These are phyloP conservation scores for Heliconius hortense DNA, from an alignment of 2,888 invertebrate species.

Conservation along the genomic window DNA sequence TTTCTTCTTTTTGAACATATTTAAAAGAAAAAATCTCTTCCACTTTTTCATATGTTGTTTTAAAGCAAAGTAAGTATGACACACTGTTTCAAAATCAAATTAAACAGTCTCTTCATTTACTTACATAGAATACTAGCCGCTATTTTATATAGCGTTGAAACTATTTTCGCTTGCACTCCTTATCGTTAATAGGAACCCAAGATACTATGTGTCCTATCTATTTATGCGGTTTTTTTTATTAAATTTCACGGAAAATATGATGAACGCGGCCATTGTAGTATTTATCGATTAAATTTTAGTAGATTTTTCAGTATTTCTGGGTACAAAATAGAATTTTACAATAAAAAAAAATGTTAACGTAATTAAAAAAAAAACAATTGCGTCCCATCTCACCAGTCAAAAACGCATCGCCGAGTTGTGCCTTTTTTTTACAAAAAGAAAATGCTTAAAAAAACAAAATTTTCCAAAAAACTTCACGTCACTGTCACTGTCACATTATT, in stretches of 20 bases:
- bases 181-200: slow-evolving; percentile 54
- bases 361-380: not conserved
- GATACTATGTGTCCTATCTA: slow-evolving; percentile 48
- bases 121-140: slow-evolving; percentile 4
- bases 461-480: slow-evolving; percentile 45
- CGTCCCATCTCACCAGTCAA: slow-evolving; percentile 37
- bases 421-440: slow-evolving; percentile 46
- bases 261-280: not conserved
- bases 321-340: not conserved
- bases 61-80: not conserved
- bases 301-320: not conserved
- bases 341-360: not conserved
- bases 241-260: slow-evolving; percentile 29
- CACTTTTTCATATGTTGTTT: not conserved
- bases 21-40: not conserved
- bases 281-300: not conserved
- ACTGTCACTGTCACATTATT: slow-evolving; percentile 46
- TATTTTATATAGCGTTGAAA: not conserved
- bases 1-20: not conserved
- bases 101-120: slow-evolving; percentile 26
- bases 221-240: slow-evolving; percentile 41
- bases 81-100: slow-evolving; percentile 34
- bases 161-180: slow-evolving; percentile 30
- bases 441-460: slow-evolving; percentile 38
- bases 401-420: slow-evolving; percentile 52